Evolutionary conservation across 2,888 invertebrate genomes (phyloP), one percentile per base, ranked within the genome.

Genomic region (Pycnomerus fuliginosus): DNA sequence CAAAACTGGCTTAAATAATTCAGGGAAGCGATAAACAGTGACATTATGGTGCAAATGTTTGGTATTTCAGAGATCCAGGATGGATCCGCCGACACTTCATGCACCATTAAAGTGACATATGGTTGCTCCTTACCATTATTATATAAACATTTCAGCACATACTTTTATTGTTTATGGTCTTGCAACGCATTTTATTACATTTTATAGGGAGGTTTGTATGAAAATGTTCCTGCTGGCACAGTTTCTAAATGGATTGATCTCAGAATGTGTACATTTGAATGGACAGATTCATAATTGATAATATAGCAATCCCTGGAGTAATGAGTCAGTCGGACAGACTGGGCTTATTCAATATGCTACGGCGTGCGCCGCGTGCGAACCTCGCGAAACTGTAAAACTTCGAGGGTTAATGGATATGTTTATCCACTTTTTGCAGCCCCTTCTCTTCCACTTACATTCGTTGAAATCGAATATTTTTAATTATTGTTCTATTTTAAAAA

Each of bases 281-380:
- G 55, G 52, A 50, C 44, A 50, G 60, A 66, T 68, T 64, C 63
- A 69, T 69, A 69, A 69, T 69, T 68, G 67, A 69, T 67, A 66
- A 60, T 61, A 60, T 58, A 57, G 60, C 60, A 62, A 65, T 64
- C 67, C 66, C 67, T 55, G 55, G 66, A 65, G 65, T 66, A 68
- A 68, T 68, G 68, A 69, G 64, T 69, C 67, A 68, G 66, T 64
- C 60, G 62, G 61, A 59, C 62, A 61, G 60, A 55, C 55, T 56
- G 25, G 46, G 51, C 50, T 60, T 52, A 60, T 60, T 58, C 50
- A 54, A 56, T 57, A 55, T 49, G 46, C 48, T 57, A 48, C 49
- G 32, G 50, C 44, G 37, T 17, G 33, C 22, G 47, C 50, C 46
- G 52, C 50, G 42, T 47, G 56, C 43, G 20, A 39, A 51, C 50